Base-by-base conservation (phyloP, 2,113 vertebrate genomes). In the Sus scrofa region DNA sequence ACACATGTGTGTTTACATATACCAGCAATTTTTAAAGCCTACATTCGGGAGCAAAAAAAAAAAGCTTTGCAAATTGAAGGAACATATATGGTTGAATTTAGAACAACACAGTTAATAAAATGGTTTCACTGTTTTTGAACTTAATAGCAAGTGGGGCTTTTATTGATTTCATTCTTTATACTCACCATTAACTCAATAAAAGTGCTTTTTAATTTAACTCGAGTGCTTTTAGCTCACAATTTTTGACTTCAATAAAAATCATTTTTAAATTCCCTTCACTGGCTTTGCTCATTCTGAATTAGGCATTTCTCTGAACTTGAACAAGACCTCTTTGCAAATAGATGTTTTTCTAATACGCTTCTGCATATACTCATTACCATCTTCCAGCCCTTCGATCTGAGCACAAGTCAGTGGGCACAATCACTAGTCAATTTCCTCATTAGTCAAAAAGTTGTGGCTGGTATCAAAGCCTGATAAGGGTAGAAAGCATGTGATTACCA, bases 91-190 rank as follows among this genome's bases (percentile, higher is more conserved):
- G 74, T 81, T 95, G 81, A 75, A 88, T 96, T 97, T 96, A 95
- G 96, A 97, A 96, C 91, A 98, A 98, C 96, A 96, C 71, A 96
- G 83, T 94, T 97, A 97, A 94, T 91, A 97, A 97, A 97, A 96
- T 87, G 96, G 32, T 89, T 71, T 92, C 75, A 71, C 22, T 97
- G 93, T 92, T 96, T 95, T 97, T 71, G 34, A 97, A 95, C 79
- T 93, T 97, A 96, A 97, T 75, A 79, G 95, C 86, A 96, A 97
- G 74, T 82, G 22, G 44, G 54, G 16, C 54, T 94, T 91, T 95
- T 97, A 98, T 97, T 98, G 96, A 98, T 97, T 97, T 97, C 83
- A 96, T 96, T 97, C 94, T 95, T 96, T 97, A 91, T 93, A 94
- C 95, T 97, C 93, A 93, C 92, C 93, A 97, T 97, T 97, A 97